Conservation (phyloP, 1,140 invertebrate genomes). For the Drosophila pseudoananassae region DNA sequence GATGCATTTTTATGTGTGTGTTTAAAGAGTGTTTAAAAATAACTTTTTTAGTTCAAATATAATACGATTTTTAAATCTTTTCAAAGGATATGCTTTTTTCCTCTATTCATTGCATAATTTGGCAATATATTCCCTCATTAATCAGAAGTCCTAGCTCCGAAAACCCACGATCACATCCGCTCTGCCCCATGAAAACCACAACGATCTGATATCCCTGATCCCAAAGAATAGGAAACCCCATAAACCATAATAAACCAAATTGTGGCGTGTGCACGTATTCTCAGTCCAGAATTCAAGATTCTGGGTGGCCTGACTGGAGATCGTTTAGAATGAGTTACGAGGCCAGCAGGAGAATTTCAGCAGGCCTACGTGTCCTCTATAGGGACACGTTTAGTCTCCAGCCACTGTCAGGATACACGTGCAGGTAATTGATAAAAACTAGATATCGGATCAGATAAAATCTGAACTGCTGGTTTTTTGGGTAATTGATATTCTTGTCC, state of each 20-base stretch:
- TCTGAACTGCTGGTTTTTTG: constrained; percentile 50
- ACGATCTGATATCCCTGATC: constrained; percentile 1
- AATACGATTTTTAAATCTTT: too few species aligned
- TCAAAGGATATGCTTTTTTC: too few species aligned
- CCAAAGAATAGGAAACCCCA: constrained; percentile 12
- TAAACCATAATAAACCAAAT: constrained; percentile 70
- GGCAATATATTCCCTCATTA: constrained; percentile 31
- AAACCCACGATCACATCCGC: constrained; percentile 55
- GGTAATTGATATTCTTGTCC: constrained; percentile 73
- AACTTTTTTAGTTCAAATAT: too few species aligned
- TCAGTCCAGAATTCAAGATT: constrained; percentile 14
- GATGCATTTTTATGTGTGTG: too few species aligned
- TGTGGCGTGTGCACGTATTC: constrained; percentile 69
- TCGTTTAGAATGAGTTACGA: constrained; percentile 76
- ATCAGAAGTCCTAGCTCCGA: constrained; percentile 7
- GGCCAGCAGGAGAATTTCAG: constrained; percentile 18
- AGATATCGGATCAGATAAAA: constrained; percentile 60
- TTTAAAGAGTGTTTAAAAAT: too few species aligned
- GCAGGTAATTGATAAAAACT: constrained; percentile 63
- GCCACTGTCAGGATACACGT: constrained; percentile 54
- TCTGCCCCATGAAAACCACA: constrained; percentile 33
- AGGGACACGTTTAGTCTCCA: constrained; percentile 25
- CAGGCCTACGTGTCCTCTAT: constrained; percentile 44
- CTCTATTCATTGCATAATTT: constrained; percentile 50
- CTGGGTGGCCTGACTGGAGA: constrained; percentile 51